A percentile compares a stretch with the other conserved stretches of the same genome.
phyloP scores from a whole-genome alignment of 2,113 vertebrate species.

The Entelurus aequoreus region DNA sequence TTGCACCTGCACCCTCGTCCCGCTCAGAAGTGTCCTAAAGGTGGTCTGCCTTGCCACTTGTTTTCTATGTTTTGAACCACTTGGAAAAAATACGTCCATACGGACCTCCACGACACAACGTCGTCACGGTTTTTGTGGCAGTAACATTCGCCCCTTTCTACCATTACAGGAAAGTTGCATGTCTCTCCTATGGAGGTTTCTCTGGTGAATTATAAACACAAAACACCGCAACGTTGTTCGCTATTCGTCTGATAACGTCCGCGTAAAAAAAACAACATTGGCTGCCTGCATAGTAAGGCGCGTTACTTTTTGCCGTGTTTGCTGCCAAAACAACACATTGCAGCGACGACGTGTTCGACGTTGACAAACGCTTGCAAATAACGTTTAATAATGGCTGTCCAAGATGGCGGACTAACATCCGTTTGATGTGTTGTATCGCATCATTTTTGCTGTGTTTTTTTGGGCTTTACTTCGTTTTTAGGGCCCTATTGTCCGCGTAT shows the following conservation, averaged over 20 bases:
- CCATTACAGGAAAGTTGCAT: conserved; percentile 28
- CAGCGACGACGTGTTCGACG: conserved; percentile 1
- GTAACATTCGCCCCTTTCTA: conserved; percentile 1
- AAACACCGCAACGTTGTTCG: background rate
- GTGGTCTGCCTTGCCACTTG: background rate
- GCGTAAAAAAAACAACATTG: background rate
- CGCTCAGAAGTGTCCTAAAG: background rate
- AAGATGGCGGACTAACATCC: conserved; percentile 83
- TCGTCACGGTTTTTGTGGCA: conserved; percentile 42
- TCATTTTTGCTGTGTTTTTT: background rate
- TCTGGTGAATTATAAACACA: background rate
- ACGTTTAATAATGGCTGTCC: conserved; percentile 74
- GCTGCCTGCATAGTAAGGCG: background rate
- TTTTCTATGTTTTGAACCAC: background rate
- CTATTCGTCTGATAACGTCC: background rate
- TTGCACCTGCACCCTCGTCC: conserved; percentile 51
- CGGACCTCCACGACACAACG: conserved; percentile 38
- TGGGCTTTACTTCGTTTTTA: conserved; percentile 6
- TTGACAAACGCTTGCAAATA: conserved; percentile 39
- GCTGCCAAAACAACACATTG: background rate
- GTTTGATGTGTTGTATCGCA: background rate
- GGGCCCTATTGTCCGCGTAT: conserved; percentile 52
- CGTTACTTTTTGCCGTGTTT: background rate
- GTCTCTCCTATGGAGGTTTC: background rate
- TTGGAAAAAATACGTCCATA: conserved; percentile 1